These are phyloP conservation scores for Apamea crenata DNA, from an alignment of 2,888 invertebrate genomes.

Conservation along the genomic window DNA sequence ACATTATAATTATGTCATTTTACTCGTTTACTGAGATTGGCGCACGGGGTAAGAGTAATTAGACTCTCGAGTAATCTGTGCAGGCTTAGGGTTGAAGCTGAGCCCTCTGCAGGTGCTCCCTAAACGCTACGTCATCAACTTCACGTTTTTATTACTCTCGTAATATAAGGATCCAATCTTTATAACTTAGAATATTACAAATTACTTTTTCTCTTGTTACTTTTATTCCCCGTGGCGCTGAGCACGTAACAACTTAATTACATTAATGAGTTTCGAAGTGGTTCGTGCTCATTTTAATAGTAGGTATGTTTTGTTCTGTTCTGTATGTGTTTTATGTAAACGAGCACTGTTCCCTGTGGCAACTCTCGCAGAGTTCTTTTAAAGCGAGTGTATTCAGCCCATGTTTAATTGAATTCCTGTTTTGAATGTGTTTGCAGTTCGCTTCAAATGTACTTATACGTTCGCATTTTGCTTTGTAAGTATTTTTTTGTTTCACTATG, in stretches of 20 bases:
- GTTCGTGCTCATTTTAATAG: constrained; percentile 67
- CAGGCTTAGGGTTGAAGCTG: constrained; percentile 3
- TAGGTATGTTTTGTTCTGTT: constrained; percentile 67
- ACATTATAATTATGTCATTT: constrained; percentile 40
- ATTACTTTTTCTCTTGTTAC: constrained; percentile 60
- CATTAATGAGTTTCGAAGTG: constrained; percentile 72
- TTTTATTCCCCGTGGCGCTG: constrained; percentile 56
- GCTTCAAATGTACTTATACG: constrained; percentile 35
- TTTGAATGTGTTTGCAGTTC: constrained; percentile 58
- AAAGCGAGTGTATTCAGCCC: constrained; percentile 60
- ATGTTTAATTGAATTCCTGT: constrained; percentile 70
- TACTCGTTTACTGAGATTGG: constrained; percentile 21
- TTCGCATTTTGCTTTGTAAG: constrained; percentile 23
- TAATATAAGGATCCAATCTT: constrained; percentile 45
- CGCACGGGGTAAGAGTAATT: constrained; percentile 19
- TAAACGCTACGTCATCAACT: constrained; percentile 53
- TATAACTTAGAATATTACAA: constrained; percentile 56
- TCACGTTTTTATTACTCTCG: constrained; percentile 63
- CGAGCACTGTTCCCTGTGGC: constrained; percentile 53
- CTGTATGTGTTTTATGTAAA: constrained; percentile 60
- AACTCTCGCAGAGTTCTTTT: constrained; percentile 56
- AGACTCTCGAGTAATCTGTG: constrained; percentile 17
- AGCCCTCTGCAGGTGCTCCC: constrained; percentile 37
- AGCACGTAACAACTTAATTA: constrained; percentile 74
- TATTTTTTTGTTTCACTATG: constrained; percentile 16